Evolutionary conservation across 2,113 vertebrate genomes (phyloP), one percentile per base, ranked within the genome.

Genomic region (Coptodon bakossiorum): DNA sequence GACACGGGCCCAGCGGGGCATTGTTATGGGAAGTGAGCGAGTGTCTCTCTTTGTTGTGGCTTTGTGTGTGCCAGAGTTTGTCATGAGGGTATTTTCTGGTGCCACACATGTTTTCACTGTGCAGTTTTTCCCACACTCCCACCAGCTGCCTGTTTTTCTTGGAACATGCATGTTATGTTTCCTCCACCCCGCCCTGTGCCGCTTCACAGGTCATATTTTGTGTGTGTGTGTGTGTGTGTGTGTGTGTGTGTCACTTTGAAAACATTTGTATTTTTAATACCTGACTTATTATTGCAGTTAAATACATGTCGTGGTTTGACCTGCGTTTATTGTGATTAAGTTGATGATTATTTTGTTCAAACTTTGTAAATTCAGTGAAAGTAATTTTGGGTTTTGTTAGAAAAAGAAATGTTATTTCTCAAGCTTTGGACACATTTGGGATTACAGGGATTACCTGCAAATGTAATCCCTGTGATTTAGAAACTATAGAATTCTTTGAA

Each of bases 101-200:
- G 38, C 66, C 66, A 3, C 38, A 14, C 61, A 53, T 61, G 57
- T 61, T 45, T 22, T 71, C 66, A 24, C 38, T 63, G 40, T 73
- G 61, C 63, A 31, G 34, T 71, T 82, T 85, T 80, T 73, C 79
- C 76, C 52, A 61, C 22, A 59, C 38, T 71, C 66, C 66, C 66
- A 73, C 31, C 57, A 83, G 80, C 86, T 34, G 43, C n/a, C 38
- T 88, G 83, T 92, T 86, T 82, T 84, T 36, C 19, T 82, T 88
- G 79, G 82, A 66, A 40, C 22, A 5, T 3, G 19, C 14, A 54
- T 86, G 73, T 90, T 84, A 3, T 82, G 36, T 71, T 85, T 82
- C 81, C 45, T 76, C 61, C 34, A 8, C 27, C 4, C 66, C 2
- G 57, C 19, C 29, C 38, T 52, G 9, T 68, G 29, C 5, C 0